These are phyloP conservation scores for Anoplopoma fimbria DNA, from an alignment of 2,113 vertebrate species.

Conservation along the genomic window DNA sequence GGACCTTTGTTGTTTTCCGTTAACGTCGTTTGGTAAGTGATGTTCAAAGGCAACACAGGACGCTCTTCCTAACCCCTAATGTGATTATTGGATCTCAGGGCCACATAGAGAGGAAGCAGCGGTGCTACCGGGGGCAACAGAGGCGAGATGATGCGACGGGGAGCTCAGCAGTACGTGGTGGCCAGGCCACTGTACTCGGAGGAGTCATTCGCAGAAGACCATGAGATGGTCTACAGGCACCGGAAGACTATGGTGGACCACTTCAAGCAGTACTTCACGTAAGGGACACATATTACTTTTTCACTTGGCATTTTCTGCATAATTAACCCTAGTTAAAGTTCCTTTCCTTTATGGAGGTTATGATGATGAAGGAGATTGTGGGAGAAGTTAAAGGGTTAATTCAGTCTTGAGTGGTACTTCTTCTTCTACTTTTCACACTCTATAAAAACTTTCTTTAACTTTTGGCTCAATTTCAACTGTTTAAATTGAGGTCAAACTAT, in stretches of 20 bases:
- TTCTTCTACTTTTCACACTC: neutral
- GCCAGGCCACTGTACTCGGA: conserved; percentile 90
- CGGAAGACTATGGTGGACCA: conserved; percentile 89
- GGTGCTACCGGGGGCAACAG: conserved; percentile 23
- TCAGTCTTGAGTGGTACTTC: neutral
- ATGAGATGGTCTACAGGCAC: conserved; percentile 86
- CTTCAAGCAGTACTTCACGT: conserved; percentile 87
- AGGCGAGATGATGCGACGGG: conserved; percentile 84
- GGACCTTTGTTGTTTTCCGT: conserved; percentile 65
- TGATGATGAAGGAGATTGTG: neutral
- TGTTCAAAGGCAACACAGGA: conserved; percentile 68
- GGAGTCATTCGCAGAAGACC: conserved; percentile 85
- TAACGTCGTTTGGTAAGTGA: conserved; percentile 56
- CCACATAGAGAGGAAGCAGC: conserved; percentile 49
- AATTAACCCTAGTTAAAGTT: neutral
- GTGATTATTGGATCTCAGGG: conserved; percentile 63
- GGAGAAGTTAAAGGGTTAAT: neutral
- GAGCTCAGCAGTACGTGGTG: conserved; percentile 88
- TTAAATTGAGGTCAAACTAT: neutral
- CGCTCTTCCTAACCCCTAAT: conserved; percentile 48
- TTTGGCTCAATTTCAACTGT: neutral
- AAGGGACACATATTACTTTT: conserved; percentile 68
- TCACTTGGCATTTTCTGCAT: neutral
- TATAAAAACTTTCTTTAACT: neutral
- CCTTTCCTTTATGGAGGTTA: neutral